Base-by-base conservation (phyloP, 2,888 invertebrate genomes). In the Cryptocephalus primarius region DNA sequence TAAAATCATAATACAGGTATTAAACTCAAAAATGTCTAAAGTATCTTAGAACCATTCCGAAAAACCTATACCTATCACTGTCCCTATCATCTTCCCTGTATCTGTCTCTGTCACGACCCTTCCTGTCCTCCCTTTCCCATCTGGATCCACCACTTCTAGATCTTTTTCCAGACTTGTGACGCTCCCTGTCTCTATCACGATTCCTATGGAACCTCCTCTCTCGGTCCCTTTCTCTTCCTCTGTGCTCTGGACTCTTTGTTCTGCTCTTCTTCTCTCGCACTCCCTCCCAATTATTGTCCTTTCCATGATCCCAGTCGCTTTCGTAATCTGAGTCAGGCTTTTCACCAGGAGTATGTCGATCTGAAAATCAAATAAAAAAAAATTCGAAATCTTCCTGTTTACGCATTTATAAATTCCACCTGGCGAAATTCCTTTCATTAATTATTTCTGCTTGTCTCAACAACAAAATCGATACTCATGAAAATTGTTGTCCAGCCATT, bases 81-180 rank as follows among this genome's bases (percentile, higher is more conserved):
- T 69, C 68, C 59, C 64, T 66, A 60, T 69, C 69, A 58, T 69
- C 65, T 50, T 69, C 67, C 53, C 66, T 62, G 55, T 69, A 67
- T 58, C 55, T 60, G 49, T 71, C 69, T 51, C 68, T 62, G 55
- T 69, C 68, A 48, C 67, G 61, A 55, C 67, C 64, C 54, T 62
- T 55, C 47, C 66, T 64, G 52, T 66, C 62, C 49, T 68, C 65
- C 51, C 69, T 53, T 51, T 70, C 67, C 70, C 68, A 69, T 47
- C 69, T 54, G 32, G 66, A 65, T 47, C 63, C 61, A 56, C 64
- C 62, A 53, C 69, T 61, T 51, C 66, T 58, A 33, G 67, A 66
- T 57, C 65, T 58, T 45, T 63, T 56, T 46, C 62, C 52, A 33
- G 56, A 55, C 47, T 62, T 59, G 52, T 64, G 62, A 46, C 66